Conservation (phyloP, 2,888 invertebrate genomes). For the Liposcelis brunnea region DNA sequence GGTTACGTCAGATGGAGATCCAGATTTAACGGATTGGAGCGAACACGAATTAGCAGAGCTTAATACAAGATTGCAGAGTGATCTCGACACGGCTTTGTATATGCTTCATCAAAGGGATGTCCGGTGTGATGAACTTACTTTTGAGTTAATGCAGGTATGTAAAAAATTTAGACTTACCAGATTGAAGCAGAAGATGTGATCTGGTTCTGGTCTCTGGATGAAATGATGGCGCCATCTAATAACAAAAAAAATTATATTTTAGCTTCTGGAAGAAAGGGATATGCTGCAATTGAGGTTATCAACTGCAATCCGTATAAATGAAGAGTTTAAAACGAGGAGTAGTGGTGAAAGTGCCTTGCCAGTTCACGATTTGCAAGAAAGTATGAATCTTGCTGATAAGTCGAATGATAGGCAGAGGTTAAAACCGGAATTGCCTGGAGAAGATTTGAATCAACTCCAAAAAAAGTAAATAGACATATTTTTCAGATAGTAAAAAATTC, state of each 20-base stretch:
- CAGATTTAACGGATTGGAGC: neutral
- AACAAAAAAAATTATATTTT: no score
- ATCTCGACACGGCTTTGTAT: conserved; percentile 63
- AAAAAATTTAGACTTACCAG: neutral
- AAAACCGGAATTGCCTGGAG: no score
- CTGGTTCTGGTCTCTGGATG: no score
- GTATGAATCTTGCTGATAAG: no score
- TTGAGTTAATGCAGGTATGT: conserved; percentile 50
- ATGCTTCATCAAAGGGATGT: conserved; percentile 77
- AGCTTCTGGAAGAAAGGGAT: conserved; percentile 68
- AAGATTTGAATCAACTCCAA: no score
- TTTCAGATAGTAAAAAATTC: no score
- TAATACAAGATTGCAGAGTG: conserved; percentile 24
- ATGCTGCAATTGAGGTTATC: conserved; percentile 67
- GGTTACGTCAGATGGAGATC: no score
- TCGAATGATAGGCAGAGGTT: no score
- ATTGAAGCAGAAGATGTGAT: no score
- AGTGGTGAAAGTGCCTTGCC: neutral
- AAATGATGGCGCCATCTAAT: no score
- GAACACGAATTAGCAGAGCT: neutral
- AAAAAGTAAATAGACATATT: no score
- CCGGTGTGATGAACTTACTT: conserved; percentile 68
- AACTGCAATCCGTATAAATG: conserved; percentile 58
- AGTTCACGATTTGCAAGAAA: no score
- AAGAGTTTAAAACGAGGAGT: conserved; percentile 29